These are phyloP conservation scores for Dendrolimus pini DNA, from an alignment of 2,888 invertebrate species.

Conservation along the genomic window DNA sequence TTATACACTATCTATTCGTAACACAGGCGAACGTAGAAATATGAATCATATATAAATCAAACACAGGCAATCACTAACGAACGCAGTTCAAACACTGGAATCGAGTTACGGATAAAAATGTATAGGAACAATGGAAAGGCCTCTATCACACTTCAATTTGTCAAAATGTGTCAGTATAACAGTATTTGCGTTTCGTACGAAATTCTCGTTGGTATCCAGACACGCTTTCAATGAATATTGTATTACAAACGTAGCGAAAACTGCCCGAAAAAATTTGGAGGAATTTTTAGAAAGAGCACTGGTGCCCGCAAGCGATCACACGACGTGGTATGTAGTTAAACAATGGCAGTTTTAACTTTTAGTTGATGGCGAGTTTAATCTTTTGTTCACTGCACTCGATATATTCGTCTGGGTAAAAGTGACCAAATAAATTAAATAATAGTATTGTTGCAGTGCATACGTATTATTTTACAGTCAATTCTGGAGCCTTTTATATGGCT, in stretches of 20 bases:
- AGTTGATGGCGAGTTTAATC: constrained; percentile 23
- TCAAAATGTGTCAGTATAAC: constrained; percentile 54
- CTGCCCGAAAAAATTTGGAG: constrained; percentile 29
- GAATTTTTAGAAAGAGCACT: constrained; percentile 19
- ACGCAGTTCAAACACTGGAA: constrained; percentile 56
- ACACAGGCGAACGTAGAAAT: constrained; percentile 39
- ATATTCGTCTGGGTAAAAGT: constrained; percentile 36
- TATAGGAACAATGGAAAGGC: constrained; percentile 42
- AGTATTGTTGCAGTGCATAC: no score
- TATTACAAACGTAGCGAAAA: constrained; percentile 36
- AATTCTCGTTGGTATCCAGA: constrained; percentile 31
- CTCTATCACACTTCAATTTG: constrained; percentile 59
- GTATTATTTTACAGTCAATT: no score
- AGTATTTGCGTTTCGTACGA: constrained; percentile 32
- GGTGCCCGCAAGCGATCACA: constrained; percentile 26
- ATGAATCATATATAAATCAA: constrained; percentile 60
- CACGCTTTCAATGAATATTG: constrained; percentile 47
- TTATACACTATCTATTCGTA: constrained; percentile 34
- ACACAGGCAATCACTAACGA: constrained; percentile 65
- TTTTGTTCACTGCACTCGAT: constrained; percentile 29
- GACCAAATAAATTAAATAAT: constrained; percentile 30
- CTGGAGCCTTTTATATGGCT: no score
- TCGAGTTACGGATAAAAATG: constrained; percentile 59
- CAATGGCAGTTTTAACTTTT: constrained; percentile 32
- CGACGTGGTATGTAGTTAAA: constrained; percentile 26